These are phyloP conservation scores for Cheilosia urbana DNA, from an alignment of 2,888 invertebrate species.

Conservation along the genomic window DNA sequence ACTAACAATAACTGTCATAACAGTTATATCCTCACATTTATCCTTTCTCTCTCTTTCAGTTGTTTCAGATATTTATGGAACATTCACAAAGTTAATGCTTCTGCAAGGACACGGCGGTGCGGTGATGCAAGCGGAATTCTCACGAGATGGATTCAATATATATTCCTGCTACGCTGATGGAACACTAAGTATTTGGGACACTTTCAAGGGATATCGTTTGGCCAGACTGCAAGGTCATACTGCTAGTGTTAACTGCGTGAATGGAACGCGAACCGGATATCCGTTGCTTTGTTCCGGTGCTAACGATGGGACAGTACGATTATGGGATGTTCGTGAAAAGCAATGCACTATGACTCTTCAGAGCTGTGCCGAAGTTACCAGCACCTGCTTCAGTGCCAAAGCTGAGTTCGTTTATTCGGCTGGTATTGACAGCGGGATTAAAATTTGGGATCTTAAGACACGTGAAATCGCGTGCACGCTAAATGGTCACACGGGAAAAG, in stretches of 20 bases:
- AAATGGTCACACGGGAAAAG: conserved; percentile 96
- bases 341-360: conserved; percentile 90
- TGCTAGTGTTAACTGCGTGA: conserved; percentile 89
- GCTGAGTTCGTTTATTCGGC: conserved; percentile 96
- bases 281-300: conserved; percentile 96
- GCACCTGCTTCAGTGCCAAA: conserved; percentile 97
- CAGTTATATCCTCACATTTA: not conserved
- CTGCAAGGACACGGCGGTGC: conserved; percentile 98
- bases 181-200: conserved; percentile 97
- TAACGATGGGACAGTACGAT: conserved; percentile 95
- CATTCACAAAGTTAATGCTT: conserved; percentile 97
- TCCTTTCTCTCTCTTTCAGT: conserved; percentile 84
- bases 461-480: conserved; percentile 92
- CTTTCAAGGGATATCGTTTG: conserved; percentile 93
- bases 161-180: conserved; percentile 97
- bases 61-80: conserved; percentile 98
- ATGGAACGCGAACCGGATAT: conserved; percentile 91
- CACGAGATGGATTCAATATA: conserved; percentile 91
- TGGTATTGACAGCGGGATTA: conserved; percentile 98
- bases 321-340: conserved; percentile 96
- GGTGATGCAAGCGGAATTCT: conserved; percentile 95
- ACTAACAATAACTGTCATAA: not conserved
- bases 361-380: conserved; percentile 90
- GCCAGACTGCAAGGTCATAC: conserved; percentile 94
- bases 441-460: conserved; percentile 98